Evolutionary conservation across 2,888 invertebrate species (phyloP).

Genomic region (Meliscaeva auricollis): DNA sequence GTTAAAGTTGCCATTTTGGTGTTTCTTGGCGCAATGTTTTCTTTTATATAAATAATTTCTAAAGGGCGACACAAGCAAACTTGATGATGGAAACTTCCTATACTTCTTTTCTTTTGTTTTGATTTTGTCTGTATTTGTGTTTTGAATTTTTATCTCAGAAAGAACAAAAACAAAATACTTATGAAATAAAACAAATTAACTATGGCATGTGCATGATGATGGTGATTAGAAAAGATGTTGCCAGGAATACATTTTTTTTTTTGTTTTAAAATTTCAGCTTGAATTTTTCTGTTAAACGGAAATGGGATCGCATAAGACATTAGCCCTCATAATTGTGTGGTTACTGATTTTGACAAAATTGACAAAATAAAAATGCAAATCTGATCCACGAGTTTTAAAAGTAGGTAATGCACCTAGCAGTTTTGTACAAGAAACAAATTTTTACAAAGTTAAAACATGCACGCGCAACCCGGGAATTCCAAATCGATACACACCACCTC

Average conservation of each 20-base stretch:
- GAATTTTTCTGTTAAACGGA: too few relatives aligned
- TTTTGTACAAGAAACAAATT: too few relatives aligned
- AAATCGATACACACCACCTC: too few relatives aligned
- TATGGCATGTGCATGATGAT: conserved; percentile 23
- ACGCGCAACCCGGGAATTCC: too few relatives aligned
- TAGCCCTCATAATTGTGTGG: too few relatives aligned
- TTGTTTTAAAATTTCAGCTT: too few relatives aligned
- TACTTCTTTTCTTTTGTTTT: conserved; percentile 26
- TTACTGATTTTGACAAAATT: too few relatives aligned
- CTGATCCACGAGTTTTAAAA: too few relatives aligned
- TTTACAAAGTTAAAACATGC: too few relatives aligned
- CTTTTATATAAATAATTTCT: conserved; percentile 55
- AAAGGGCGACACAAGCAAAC: conserved; percentile 17
- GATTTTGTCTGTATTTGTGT: conserved; percentile 33
- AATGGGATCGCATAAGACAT: too few relatives aligned
- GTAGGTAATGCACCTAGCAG: too few relatives aligned
- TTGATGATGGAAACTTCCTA: conserved; percentile 22
- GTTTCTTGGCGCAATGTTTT: conserved; percentile 56
- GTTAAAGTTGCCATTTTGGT: conserved; percentile 72
- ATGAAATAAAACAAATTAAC: conserved; percentile 19
- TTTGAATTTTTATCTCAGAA: neutral
- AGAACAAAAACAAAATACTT: neutral
- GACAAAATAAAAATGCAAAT: too few relatives aligned
- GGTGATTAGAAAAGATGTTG: conserved; percentile 20
- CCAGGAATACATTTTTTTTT: neutral